Base-by-base conservation (phyloP, 2,797 vertebrate species). In the Cetoscarus ocellatus region DNA sequence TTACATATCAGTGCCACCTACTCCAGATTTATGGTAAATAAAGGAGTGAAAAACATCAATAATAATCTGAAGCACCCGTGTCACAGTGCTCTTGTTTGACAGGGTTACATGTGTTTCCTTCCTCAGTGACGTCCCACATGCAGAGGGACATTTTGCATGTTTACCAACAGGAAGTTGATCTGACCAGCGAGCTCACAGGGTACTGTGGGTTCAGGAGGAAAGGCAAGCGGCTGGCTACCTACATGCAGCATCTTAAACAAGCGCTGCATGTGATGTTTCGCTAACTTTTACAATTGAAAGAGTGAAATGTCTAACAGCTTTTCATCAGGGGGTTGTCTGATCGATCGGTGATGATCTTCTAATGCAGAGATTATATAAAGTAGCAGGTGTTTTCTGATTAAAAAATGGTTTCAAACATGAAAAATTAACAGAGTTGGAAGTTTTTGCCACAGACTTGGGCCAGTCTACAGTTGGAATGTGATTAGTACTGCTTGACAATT, bases 161-260 rank as follows among this genome's bases (percentile, higher is more conserved):
- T 83, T 96, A 95, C 94, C 95, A 96, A 62, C 96, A 96, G 93
- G 94, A 96, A 77, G 95, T 96, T 87, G 95, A 96, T 94, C 94
- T 96, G 92, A 94, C 93, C 93, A 93, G 86, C 88, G 95, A 96
- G 93, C 89, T 85, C 91, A 77, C 90, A 71, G 89, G 84, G 81
- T 84, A 77, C 73, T 87, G 69, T 84, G 92, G 86, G 86, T 73
- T 89, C 91, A 75, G 86, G 71, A 91, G 89, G 83, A 95, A 95
- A 96, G 94, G 94, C 95, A 96, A 96, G 94, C 87, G 5, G 60
- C 52, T 45, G 38, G 83, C 79, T 85, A 71, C 2, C 5, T 42
- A 44, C 49, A 11, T 18, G 61, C 63, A 57, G 65, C n/a, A 58
- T 62, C 58, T 62, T 59, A 79, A 69, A 77, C 62, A 70, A 48